A percentile compares a stretch with the other conserved stretches of the same genome.
Conservation (phyloP, 1,140 invertebrate species). For the Frieseomelitta varia region DNA sequence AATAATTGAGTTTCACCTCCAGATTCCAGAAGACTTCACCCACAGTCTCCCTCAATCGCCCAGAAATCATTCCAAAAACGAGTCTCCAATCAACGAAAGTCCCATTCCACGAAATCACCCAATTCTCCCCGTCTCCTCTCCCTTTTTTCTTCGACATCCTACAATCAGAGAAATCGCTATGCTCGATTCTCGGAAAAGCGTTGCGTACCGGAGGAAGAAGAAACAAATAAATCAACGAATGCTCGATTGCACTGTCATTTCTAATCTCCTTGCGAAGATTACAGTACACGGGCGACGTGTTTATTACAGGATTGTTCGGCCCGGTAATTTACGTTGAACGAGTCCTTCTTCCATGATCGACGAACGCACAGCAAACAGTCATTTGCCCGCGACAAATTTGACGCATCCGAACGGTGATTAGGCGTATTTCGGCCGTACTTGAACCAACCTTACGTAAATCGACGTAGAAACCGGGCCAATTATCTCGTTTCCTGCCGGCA, state of each 20-base stretch:
- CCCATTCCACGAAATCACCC: neutral
- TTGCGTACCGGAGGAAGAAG: neutral
- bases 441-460: slow-evolving; percentile 24
- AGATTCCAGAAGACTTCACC: too few relatives aligned
- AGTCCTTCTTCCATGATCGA: neutral
- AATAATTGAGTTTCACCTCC: too few relatives aligned
- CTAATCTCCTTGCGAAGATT: neutral
- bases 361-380: slow-evolving; percentile 11
- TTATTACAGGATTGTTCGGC: neutral
- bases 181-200: neutral
- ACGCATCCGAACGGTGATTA: slow-evolving; percentile 19
- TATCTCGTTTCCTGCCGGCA: slow-evolving; percentile 46
- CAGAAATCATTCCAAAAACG: too few relatives aligned
- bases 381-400: slow-evolving; percentile 3
- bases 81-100: too few relatives aligned
- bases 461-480: slow-evolving; percentile 1
- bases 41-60: too few relatives aligned
- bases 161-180: neutral
- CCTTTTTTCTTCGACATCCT: neutral
- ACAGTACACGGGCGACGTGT: neutral
- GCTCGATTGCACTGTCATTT: slow-evolving; percentile 8
- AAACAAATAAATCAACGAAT: neutral
- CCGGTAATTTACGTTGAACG: neutral
- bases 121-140: neutral
- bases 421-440: slow-evolving; percentile 11